Evolutionary conservation across 1,140 invertebrate species (phyloP), one percentile per base, ranked within the genome.

Genomic region (Colletes gigas): DNA sequence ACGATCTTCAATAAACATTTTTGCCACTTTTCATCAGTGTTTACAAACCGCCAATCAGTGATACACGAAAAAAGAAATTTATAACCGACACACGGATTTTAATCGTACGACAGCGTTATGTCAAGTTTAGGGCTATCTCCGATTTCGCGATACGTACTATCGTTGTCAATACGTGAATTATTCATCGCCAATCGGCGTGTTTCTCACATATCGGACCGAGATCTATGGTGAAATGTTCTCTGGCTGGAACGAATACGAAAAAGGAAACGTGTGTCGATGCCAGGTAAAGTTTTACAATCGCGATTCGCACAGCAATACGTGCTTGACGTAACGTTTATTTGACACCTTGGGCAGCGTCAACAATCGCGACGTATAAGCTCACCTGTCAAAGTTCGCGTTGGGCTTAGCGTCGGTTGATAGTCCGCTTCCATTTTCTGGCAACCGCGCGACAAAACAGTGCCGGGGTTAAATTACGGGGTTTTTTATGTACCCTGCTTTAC

Each of bases 371-470:
- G 17, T 30, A 69, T 15, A 52, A 77, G 66, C 81, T 90, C 78
- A 90, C 90, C 90, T 91, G 89, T 91, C 88, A 91, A 89, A 85
- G 84, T 87, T 87, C 89, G 89, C 70, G 89, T 88, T 54, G 90
- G 90, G 83, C 89, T 91, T 74, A 87, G 82, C 87, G 90, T 91
- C 84, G 90, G 82, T 89, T 91, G 90, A 83, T 90, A 91, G 77
- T 90, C 88, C 71, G 90, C 89, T 90, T 91, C 89, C 90, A 91
- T 91, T 78, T 87, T 88, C 50, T 59, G 60, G 57, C 47, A 76
- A 74, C 62, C 55, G 62, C 69, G n/a, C 69, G 69, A 57, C 15
- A 44, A 50, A 57, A 59, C 65, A 60, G 63, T 52, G 60, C 76
- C 74, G 39, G 44, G 62, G 50, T 57, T 19, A n/a, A 68, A 70